Percentiles rank a stretch among this genome's conserved stretches.
These are phyloP conservation scores for Dyspetes luteomarginatus DNA, from an alignment of 2,888 invertebrate species.

Conservation along the genomic window DNA sequence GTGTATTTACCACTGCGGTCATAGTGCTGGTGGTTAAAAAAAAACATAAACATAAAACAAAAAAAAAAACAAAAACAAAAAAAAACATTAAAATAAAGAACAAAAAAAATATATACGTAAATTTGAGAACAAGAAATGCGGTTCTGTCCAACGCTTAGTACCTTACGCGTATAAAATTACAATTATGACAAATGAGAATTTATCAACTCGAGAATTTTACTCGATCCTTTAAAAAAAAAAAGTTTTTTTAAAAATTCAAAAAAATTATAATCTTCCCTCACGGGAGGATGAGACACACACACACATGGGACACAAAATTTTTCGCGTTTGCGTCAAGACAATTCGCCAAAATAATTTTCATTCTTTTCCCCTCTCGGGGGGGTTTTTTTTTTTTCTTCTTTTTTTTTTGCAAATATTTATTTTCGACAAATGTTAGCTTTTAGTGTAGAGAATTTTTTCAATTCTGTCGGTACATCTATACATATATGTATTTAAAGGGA, in stretches of 20 bases:
- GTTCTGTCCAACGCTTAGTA: constrained; percentile 49
- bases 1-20: constrained; percentile 16
- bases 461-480: constrained; percentile 35
- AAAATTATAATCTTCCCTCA: neutral
- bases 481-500: constrained; percentile 10
- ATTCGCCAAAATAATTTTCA: constrained; percentile 10
- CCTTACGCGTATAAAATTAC: constrained; percentile 25
- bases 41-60: no score
- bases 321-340: neutral
- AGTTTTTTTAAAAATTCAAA: no score
- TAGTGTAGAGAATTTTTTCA: constrained; percentile 33
- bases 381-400: neutral
- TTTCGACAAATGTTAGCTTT: constrained; percentile 32
- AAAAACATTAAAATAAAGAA: constrained; percentile 25
- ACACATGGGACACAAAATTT: neutral
- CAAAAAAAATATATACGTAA: constrained; percentile 53
- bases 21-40: constrained; percentile 30
- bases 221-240: neutral
- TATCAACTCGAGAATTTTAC: neutral
- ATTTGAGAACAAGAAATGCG: constrained; percentile 20
- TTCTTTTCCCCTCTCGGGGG: no score
- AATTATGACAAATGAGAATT: constrained; percentile 5
- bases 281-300: neutral
- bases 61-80: constrained; percentile 2
- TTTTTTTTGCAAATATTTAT: neutral